Conservation (phyloP, 2,888 invertebrate genomes). For the Epistrophe eligans region DNA sequence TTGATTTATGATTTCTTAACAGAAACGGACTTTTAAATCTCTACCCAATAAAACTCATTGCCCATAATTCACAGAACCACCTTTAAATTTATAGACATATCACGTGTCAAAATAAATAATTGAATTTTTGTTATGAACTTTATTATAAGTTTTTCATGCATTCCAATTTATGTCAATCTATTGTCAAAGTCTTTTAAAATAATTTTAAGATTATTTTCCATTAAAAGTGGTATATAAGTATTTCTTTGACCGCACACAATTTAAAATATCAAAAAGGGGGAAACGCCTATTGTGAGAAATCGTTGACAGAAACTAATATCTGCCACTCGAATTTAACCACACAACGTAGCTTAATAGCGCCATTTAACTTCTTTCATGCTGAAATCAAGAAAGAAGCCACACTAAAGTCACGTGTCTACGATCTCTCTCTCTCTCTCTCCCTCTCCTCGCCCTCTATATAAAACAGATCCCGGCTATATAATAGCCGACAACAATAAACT, state of each 20-base stretch:
- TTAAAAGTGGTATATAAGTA: background rate
- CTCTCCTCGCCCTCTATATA: background rate
- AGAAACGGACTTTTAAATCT: too few species aligned
- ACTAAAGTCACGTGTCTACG: conserved; percentile 61
- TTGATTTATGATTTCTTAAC: too few species aligned
- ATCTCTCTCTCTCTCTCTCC: background rate
- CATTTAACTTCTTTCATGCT: conserved; percentile 58
- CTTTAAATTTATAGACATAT: too few species aligned
- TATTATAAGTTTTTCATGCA: background rate
- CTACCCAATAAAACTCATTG: too few species aligned
- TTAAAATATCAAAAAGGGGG: background rate
- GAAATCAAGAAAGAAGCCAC: conserved; percentile 52
- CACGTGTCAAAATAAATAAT: too few species aligned
- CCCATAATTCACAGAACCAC: too few species aligned
- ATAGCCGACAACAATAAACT: conserved; percentile 53
- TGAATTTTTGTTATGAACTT: too few species aligned
- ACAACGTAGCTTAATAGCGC: conserved; percentile 56
- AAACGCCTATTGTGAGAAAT: conserved; percentile 23
- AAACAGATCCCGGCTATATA: conserved; percentile 12
- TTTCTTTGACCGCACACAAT: conserved; percentile 7
- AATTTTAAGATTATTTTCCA: background rate
- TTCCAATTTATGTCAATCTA: background rate
- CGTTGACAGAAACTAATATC: conserved; percentile 53
- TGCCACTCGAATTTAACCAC: conserved; percentile 45
- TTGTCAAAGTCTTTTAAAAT: background rate